These are phyloP conservation scores for Acrobeloides nanus DNA, from an alignment of 2,888 invertebrate genomes.

Conservation along the genomic window DNA sequence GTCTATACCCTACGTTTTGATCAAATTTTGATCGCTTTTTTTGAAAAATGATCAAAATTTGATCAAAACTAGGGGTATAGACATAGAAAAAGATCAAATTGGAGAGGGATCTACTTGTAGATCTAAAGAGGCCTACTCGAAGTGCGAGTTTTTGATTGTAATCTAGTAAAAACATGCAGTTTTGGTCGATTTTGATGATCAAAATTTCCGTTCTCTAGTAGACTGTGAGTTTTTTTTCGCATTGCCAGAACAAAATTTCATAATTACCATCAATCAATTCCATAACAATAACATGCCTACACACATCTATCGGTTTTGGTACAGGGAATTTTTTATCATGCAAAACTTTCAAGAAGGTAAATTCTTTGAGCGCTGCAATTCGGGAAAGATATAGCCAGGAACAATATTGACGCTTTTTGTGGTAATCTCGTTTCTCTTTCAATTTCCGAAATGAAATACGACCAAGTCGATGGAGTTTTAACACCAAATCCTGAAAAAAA, in stretches of 20 bases:
- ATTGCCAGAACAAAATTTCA: background rate
- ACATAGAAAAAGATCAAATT: too few relatives aligned
- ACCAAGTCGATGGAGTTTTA: slow-evolving; percentile 76
- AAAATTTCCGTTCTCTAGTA: too few relatives aligned
- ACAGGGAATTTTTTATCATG: slow-evolving; percentile 84
- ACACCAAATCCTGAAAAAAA: slow-evolving; percentile 67
- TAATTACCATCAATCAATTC: slow-evolving; percentile 67
- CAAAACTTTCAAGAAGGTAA: slow-evolving; percentile 84
- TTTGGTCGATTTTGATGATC: too few relatives aligned
- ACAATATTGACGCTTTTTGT: slow-evolving; percentile 73
- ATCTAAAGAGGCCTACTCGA: too few relatives aligned
- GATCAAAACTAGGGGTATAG: too few relatives aligned
- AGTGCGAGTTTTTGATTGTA: too few relatives aligned
- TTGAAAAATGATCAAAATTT: too few relatives aligned
- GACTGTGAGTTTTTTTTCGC: too few relatives aligned
- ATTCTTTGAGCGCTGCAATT: slow-evolving; percentile 92
- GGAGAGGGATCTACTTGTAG: too few relatives aligned
- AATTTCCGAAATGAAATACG: slow-evolving; percentile 90
- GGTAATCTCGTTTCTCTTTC: slow-evolving; percentile 91
- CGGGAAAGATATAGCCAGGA: slow-evolving; percentile 94
- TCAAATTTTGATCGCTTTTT: too few relatives aligned
- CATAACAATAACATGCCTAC: slow-evolving; percentile 90
- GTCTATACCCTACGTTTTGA: too few relatives aligned
- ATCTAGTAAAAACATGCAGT: too few relatives aligned
- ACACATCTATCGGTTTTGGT: slow-evolving; percentile 85